These are phyloP conservation scores for Celastrina argiolus DNA, from an alignment of 2,888 invertebrate genomes.

Conservation along the genomic window DNA sequence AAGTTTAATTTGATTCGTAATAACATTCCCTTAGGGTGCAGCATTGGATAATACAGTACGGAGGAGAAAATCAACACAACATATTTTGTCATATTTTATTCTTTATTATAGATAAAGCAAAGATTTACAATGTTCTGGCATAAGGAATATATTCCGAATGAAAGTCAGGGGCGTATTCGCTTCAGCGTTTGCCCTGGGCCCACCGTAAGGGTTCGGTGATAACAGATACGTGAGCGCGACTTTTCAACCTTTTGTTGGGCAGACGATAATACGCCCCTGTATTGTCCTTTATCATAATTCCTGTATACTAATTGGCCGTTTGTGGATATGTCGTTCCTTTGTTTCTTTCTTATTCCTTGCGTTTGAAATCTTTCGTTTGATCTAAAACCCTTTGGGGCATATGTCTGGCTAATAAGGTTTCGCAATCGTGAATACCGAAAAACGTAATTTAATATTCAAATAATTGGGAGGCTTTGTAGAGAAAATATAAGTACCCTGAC, in stretches of 20 bases:
- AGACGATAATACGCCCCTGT: constrained; percentile 67
- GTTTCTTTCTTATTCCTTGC: constrained; percentile 43
- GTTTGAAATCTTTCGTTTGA: constrained; percentile 38
- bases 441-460: background rate
- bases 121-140: too few relatives aligned
- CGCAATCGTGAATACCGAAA: background rate
- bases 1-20: too few relatives aligned
- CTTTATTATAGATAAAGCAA: too few relatives aligned
- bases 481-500: background rate
- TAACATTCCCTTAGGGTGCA: too few relatives aligned
- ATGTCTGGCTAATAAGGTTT: background rate
- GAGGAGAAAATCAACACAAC: too few relatives aligned
- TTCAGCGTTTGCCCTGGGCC: constrained; percentile 41
- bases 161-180: background rate
- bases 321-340: constrained; percentile 25
- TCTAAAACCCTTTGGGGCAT: constrained; percentile 30
- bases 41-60: too few relatives aligned
- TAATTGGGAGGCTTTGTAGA: constrained; percentile 1
- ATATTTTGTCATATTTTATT: too few relatives aligned
- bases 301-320: constrained; percentile 27
- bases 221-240: constrained; percentile 72
- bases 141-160: too few relatives aligned
- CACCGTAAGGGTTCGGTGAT: constrained; percentile 71
- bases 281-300: constrained; percentile 49
- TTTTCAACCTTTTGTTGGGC: constrained; percentile 74